Conservation (phyloP, 2,113 vertebrate genomes). For the Labrus mixtus region DNA sequence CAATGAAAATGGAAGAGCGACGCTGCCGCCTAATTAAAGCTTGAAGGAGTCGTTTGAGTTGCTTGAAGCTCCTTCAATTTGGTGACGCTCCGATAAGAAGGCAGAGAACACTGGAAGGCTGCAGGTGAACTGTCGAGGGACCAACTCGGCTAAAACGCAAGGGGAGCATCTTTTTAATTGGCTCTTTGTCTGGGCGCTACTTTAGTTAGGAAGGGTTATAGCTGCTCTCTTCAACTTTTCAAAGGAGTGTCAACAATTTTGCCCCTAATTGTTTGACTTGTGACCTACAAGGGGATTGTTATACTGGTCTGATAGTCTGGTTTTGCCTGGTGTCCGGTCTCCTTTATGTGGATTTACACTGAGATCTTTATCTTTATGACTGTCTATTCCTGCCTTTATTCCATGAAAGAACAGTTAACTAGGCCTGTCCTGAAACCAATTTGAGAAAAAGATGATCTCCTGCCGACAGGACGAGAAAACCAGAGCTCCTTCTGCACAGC, state of each 20-base stretch:
- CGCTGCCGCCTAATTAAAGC: slow-evolving; percentile 53
- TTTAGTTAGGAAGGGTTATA: slow-evolving; percentile 15
- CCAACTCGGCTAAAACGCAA: slow-evolving; percentile 16
- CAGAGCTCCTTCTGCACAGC: neutral
- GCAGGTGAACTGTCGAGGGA: slow-evolving; percentile 54
- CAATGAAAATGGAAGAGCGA: slow-evolving; percentile 29
- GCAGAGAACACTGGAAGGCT: slow-evolving; percentile 14
- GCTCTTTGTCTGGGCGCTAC: slow-evolving; percentile 39
- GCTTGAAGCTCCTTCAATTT: slow-evolving; percentile 55
- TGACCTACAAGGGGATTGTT: neutral
- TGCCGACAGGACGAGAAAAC: neutral
- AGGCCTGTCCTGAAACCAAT: no score
- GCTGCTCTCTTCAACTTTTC: neutral
- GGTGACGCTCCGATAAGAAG: slow-evolving; percentile 39
- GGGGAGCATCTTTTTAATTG: slow-evolving; percentile 59
- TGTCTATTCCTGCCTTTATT: no score
- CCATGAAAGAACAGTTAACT: no score
- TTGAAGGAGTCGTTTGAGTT: slow-evolving; percentile 45
- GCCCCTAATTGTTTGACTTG: neutral
- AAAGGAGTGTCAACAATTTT: neutral
- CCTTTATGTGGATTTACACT: no score
- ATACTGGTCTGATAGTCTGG: no score
- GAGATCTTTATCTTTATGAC: no score
- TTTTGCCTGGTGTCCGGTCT: no score
- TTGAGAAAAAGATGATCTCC: no score